Conservation (phyloP, 2,113 vertebrate species). For the Halichoerus grypus region DNA sequence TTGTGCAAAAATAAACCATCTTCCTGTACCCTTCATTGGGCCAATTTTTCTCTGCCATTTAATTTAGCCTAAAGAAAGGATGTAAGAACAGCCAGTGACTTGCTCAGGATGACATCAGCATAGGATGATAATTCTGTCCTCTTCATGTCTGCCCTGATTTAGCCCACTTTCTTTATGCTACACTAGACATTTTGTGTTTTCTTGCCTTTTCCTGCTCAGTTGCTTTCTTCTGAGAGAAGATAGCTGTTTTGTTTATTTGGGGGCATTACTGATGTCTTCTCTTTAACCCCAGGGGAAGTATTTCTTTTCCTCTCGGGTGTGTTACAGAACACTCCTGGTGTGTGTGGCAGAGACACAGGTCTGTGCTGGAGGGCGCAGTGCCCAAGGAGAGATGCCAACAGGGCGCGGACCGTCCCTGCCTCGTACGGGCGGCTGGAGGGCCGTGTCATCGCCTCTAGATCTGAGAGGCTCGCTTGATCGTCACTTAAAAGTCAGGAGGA, state of each 20-base stretch:
- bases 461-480: neutral
- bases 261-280: neutral
- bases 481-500: neutral
- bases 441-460: neutral
- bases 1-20: constrained; percentile 4
- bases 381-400: neutral
- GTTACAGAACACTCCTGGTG: neutral
- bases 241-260: neutral
- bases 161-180: neutral
- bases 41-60: neutral
- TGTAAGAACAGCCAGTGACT: neutral
- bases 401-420: neutral
- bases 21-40: neutral
- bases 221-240: neutral
- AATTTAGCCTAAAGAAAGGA: constrained; percentile 6
- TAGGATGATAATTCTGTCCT: neutral
- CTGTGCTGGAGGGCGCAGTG: neutral
- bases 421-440: neutral
- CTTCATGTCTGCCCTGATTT: neutral
- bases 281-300: neutral
- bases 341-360: neutral
- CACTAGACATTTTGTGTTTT: neutral
- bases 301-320: neutral
- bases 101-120: neutral
- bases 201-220: neutral